A percentile compares a stretch with the other conserved stretches of the same genome.
phyloP scores from a whole-genome alignment of 2,888 invertebrate species.

The Hypolimnas misippus region DNA sequence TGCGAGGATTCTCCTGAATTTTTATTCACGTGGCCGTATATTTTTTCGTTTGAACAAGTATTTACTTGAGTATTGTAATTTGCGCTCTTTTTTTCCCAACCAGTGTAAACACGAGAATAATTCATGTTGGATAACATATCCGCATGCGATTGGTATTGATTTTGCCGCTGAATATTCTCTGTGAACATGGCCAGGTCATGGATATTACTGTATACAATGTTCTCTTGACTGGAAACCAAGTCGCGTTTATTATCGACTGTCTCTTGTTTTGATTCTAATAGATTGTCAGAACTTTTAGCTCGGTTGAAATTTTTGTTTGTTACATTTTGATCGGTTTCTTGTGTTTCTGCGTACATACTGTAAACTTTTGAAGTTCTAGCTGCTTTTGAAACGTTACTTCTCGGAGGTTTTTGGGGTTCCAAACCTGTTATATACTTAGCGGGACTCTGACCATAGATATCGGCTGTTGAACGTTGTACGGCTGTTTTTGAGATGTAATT shows the following conservation, averaged over 20 bases:
- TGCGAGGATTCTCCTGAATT: slow-evolving; percentile 69
- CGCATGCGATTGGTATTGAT: slow-evolving; percentile 67
- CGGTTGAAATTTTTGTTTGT: slow-evolving; percentile 74
- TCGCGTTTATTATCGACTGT: slow-evolving; percentile 71
- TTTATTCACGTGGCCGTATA: slow-evolving; percentile 70
- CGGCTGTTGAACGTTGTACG: slow-evolving; percentile 68
- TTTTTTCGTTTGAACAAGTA: slow-evolving; percentile 56
- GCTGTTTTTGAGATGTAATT: slow-evolving; percentile 74
- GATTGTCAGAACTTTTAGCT: slow-evolving; percentile 79
- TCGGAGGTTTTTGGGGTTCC: slow-evolving; percentile 80
- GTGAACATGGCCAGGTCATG: slow-evolving; percentile 79
- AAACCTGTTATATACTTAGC: slow-evolving; percentile 79
- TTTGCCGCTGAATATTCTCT: slow-evolving; percentile 75
- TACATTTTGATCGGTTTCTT: slow-evolving; percentile 65
- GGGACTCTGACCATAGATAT: slow-evolving; percentile 74
- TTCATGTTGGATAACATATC: slow-evolving; percentile 63
- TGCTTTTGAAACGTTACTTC: slow-evolving; percentile 75
- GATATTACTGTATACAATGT: slow-evolving; percentile 78
- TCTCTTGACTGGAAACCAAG: slow-evolving; percentile 80
- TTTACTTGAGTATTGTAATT: slow-evolving; percentile 65
- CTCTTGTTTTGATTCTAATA: slow-evolving; percentile 76
- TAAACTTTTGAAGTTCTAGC: slow-evolving; percentile 79
- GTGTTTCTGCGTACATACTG: slow-evolving; percentile 78
- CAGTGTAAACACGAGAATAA: slow-evolving; percentile 86
- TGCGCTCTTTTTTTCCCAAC: slow-evolving; percentile 83